Base-by-base conservation (phyloP, 2,888 invertebrate genomes). In the Lycia hirtaria region DNA sequence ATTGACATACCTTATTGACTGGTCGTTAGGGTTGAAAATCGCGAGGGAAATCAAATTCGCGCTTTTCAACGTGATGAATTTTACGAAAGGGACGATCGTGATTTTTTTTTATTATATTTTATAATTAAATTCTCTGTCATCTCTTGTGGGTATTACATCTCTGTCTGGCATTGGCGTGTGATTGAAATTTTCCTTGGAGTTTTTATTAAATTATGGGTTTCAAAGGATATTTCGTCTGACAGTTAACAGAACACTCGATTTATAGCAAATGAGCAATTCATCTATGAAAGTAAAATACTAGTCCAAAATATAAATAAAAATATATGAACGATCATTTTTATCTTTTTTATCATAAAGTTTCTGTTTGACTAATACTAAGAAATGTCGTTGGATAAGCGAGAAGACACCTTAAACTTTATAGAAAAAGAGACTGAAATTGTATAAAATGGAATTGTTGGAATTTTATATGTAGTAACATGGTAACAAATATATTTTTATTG, bases 91-190 rank as follows among this genome's bases (percentile, higher is more conserved):
- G 90, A 85, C 87, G 87, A 72, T 82, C 80, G 81, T 81, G 83
- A 76, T 83, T 87, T 78, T 85, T 78, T 85, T 87, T 87, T 90
- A 89, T 88, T 88, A 90, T 90, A 87, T 89, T 89, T 67, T 88
- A 88, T 90, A 92, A 92, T 92, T 92, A 91, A 92, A 90, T 89
- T 87, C 80, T 83, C 88, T 89, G 90, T 88, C 90, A 91, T 87
- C 85, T 85, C 82, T 83, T 84, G 83, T 78, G 76, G 77, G 76
- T 81, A 78, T 79, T 75, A 76, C 78, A 81, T 84, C 84, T 87
- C 68, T 81, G 81, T 81, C 86, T 89, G 88, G 80, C 84, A 86
- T 85, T 91, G 90, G 88, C 89, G 87, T 83, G 83, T 80, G 85
- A 79, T 74, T 80, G 83, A 84, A 71, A 83, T 78, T 85, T 77